Base-by-base conservation (phyloP, 2,888 invertebrate species). In the Acrobasis repandana region DNA sequence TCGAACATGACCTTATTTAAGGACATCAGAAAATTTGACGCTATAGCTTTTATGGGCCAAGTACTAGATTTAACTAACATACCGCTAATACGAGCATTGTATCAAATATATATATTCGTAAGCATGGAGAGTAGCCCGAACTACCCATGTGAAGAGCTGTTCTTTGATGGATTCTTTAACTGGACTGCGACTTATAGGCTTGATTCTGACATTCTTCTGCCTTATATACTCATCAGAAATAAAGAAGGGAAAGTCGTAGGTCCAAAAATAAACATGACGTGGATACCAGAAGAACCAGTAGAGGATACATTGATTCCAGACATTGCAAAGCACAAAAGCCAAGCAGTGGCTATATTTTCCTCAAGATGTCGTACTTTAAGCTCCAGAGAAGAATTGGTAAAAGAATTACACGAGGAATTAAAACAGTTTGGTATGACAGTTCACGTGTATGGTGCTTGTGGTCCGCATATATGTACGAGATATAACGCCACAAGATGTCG, bases 131-230 rank as follows among this genome's bases (percentile, higher is more conserved):
- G 50, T n/a, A 50, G 50, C 28, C n/a, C 28, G 2, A 33, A 50
- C 11, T 50, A 28, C 28, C 50, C 50, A 6, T 2, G 2, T 14
- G 28, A 50, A 10, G 33, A 28, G 14, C 9, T 8, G 50, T n/a
- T 6, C 1, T 79, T 79, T 2, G 72, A 90, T 48, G 65, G 67
- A 2, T 84, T 73, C 61, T 88, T 86, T 57, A 88, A 88, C 60
- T 87, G 87, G 86, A 86, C 87, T 0, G 83, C 83, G 79, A 86
- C 86, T 0, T 88, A 78, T 60, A 79, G 63, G 64, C 65, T 87
- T 10, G 75, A 83, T 63, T 87, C 87, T 1, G 85, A 88, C 63
- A 70, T 83, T 1, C 67, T 69, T 4, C 80, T 77, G 74, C 77
- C 80, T 2, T 87, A 86, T 60, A 61, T 87, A 6, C 64, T 67